phyloP scores from a whole-genome alignment of 2,113 vertebrate genomes.

The Psilopsiagon aurifrons region DNA sequence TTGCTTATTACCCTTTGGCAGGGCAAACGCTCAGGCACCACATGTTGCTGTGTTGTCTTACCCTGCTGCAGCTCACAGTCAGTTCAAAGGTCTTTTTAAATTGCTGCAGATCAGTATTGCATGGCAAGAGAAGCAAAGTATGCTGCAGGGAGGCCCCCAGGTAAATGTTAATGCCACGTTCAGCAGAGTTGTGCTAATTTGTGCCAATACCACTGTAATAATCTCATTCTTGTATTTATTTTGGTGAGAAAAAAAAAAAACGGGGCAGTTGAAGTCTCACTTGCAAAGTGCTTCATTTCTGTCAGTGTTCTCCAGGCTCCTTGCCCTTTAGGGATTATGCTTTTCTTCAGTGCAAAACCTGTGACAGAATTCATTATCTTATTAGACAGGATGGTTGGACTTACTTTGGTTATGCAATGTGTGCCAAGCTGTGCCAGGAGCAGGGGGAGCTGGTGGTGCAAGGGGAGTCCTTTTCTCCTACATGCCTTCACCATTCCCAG shows the following conservation, averaged over 20 bases:
- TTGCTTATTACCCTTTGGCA: not conserved
- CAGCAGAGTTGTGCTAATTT: not conserved
- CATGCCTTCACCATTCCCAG: rapidly evolving
- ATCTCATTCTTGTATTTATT: not conserved
- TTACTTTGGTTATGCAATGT: constrained; percentile 39
- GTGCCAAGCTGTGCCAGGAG: not conserved
- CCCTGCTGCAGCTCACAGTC: not conserved
- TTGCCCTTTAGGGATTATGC: not conserved
- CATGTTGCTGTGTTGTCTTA: not conserved
- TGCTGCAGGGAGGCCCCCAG: not conserved
- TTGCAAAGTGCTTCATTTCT: not conserved
- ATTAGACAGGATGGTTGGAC: constrained; percentile 16
- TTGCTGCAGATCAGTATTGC: not conserved
- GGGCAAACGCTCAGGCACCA: not conserved
- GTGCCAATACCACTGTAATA: not conserved
- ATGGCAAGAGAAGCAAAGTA: not conserved
- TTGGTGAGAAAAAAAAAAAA: not conserved
- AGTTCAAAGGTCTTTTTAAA: not conserved
- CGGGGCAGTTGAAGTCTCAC: not conserved
- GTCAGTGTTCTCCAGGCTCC: rapidly evolving
- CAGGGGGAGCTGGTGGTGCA: not conserved
- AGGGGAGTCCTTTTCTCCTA: not conserved
- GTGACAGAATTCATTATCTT: constrained; percentile 32
- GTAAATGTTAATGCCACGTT: not conserved
- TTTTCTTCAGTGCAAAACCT: not conserved